Percentiles rank a stretch among this genome's conserved stretches.
Conservation (phyloP, 92 coral and sea anemone genomes). For the Zoanthus solanderi region DNA sequence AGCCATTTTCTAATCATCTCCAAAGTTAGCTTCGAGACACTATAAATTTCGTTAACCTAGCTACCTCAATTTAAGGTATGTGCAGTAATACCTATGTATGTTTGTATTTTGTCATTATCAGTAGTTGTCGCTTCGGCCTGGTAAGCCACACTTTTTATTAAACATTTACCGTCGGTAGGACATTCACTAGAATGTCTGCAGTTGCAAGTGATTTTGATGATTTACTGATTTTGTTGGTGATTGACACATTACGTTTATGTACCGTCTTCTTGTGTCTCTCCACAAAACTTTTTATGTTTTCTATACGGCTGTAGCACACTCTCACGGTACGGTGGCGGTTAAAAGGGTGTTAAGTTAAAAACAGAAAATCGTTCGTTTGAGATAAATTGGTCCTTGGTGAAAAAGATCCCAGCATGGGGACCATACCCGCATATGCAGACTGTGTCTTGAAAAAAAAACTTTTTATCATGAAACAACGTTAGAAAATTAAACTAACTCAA, state of each 20-base stretch:
- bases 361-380: no score
- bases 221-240: not conserved
- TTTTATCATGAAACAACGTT: no score
- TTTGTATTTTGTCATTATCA: no score
- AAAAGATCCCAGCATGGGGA: no score
- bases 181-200: not conserved
- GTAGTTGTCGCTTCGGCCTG: not conserved
- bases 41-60: no score
- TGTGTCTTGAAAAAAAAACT: no score
- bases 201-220: not conserved
- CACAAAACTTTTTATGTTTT: not conserved
- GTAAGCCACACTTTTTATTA: constrained; percentile 15
- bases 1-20: not conserved
- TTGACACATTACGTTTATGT: not conserved
- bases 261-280: not conserved
- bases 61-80: no score
- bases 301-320: not conserved
- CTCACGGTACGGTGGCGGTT: not conserved
- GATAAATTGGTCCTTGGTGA: no score
- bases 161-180: constrained; percentile 17
- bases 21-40: no score
- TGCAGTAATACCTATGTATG: not conserved
- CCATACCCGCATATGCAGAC: no score
- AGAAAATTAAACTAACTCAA: no score
- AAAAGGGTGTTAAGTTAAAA: not conserved